Conservation (phyloP, 2,113 vertebrate species). For the Tympanuchus pallidicinctus region DNA sequence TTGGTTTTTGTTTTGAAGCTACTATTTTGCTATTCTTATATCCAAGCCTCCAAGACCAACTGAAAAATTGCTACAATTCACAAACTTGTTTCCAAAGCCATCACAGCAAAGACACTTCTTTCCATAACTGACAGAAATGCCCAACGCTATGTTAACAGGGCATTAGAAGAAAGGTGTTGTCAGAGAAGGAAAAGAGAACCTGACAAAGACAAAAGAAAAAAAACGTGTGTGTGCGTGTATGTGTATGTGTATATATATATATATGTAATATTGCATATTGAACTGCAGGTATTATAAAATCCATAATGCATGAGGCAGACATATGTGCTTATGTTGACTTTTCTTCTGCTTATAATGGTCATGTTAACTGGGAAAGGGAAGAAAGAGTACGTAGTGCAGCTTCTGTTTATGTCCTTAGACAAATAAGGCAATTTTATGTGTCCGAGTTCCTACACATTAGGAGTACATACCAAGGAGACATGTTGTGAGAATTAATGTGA, state of each 20-base stretch:
- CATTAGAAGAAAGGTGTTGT: background rate
- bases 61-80: background rate
- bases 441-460: background rate
- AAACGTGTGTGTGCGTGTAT: background rate
- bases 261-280: background rate
- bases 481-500: background rate
- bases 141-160: background rate
- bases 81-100: background rate
- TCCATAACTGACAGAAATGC: background rate
- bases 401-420: background rate
- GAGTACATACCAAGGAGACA: background rate
- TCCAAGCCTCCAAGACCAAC: background rate
- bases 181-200: background rate
- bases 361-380: rapidly evolving
- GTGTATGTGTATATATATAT: rapidly evolving
- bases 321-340: background rate
- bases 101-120: background rate
- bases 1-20: background rate
- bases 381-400: background rate
- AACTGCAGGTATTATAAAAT: background rate
- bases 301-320: background rate
- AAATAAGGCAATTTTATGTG: background rate
- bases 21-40: background rate
- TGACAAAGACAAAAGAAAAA: background rate
- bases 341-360: background rate